Evolutionary conservation across 2,113 vertebrate genomes (phyloP), one percentile per base, ranked within the genome.

Genomic region (Neofelis nebulosa): DNA sequence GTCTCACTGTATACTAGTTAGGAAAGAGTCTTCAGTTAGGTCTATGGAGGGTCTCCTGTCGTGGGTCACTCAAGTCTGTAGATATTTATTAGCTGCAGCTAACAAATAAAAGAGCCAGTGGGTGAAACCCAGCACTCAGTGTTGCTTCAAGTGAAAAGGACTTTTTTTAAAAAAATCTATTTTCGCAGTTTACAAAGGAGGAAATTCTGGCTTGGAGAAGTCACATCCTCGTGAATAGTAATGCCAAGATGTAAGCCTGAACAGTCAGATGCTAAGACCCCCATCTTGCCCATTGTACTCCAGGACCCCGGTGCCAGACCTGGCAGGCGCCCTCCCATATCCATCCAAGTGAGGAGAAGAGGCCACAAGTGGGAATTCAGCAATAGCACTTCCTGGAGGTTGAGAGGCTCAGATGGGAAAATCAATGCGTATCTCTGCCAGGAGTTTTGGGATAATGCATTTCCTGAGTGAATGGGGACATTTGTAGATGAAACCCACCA

Each of bases 371-470:
- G 48, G 38, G 50, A 82, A 50, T 57, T 29, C 25, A 80, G 27
- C 50, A 23, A 1, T 16, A 23, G 19, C 0, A 29, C 13, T 83
- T 92, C 33, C 74, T 29, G 48, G n/a, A 82, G 38, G 33, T 10
- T 3, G 10, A 66, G 96, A 65, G 38, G 18, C 55, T 80, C 86
- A 45, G 27, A 4, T 36, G 27, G 48, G 73, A 86, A 93, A 89
- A 69, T 94, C 79, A 8, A 4, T 55, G 13, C 5, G 14, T 2
- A 89, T 31, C 0, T 5, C 82, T 96, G 81, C 91, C 96, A 79
- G 93, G 94, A 97, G 95, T 98, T 98, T 97, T 88, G 96, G 97
- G 82, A 96, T 97, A 98, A 92, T 66, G 25, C 89, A 96, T 98
- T 98, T 97, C 41, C 97, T 95, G 95, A 97, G 97, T 94, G 89